Base-by-base conservation (phyloP, 2,113 vertebrate species). In the Pardalotus punctatus region DNA sequence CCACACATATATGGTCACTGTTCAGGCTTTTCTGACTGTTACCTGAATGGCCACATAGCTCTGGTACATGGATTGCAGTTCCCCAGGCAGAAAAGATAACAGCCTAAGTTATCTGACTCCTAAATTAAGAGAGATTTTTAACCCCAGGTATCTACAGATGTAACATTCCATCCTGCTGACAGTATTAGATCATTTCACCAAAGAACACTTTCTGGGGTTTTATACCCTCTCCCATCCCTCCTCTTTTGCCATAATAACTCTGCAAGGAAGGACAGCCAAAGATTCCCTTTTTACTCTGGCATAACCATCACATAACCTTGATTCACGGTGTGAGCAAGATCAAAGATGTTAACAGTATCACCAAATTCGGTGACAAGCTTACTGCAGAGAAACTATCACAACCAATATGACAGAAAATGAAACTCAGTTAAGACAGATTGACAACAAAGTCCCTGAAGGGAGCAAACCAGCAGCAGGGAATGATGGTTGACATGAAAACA, bases 221-320 rank as follows among this genome's bases (percentile, higher is more conserved):
- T 86, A 70, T 17, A 51, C 24, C n/a, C 20, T 80, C 67, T 81
- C 38, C 35, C 29, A 65, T 71, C 80, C 56, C 67, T 71, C 71
- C 45, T 65, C 42, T 38, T 81, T 57, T 76, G 25, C 65, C 82
- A 81, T 57, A 93, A 88, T 92, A 94, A 92, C 57, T 87, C 88
- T 91, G 40, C 53, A 82, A 94, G 47, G 69, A 94, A 66, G 87
- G 54, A 85, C 24, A 45, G 61, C 48, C 65, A 57, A 67, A 66
- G 43, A 71, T 92, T 86, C 69, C 91, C 58, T 74, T 93, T 67
- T 88, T 72, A 96, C 94, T 42, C 79, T 81, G 88, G 45, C 76
- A 93, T 72, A 94, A 97, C 74, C 94, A 96, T 88, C 95, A n/a
- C 8, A 87, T 94, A 96, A 96, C 89, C 95, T 95, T 97, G 96